Percentiles rank a stretch among this genome's conserved stretches.
Evolutionary conservation across 1,140 invertebrate species (phyloP).

Genomic region (Artemia franciscana): DNA sequence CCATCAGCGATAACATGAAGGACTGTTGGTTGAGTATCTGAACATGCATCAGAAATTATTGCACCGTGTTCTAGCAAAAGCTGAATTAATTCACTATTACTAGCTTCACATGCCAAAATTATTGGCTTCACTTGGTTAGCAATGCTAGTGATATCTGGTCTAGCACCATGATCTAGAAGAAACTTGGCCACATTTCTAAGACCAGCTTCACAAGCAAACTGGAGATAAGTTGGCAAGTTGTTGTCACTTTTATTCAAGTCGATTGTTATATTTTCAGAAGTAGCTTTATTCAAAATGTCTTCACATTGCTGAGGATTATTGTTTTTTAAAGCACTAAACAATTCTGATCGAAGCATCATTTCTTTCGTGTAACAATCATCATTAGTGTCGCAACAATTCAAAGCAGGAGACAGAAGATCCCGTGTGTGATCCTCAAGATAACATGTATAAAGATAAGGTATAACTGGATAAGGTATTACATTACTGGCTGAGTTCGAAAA

Average conservation of each 20-base stretch:
- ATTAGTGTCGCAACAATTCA: not conserved
- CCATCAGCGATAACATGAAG: constrained; percentile 22
- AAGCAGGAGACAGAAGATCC: no score
- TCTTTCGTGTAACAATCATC: not conserved
- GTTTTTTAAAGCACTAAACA: not conserved
- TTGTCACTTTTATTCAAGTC: not conserved
- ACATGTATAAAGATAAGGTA: no score
- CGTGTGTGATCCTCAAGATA: no score
- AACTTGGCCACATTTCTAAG: not conserved
- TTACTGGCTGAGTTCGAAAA: no score
- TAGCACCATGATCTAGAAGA: not conserved
- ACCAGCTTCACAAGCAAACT: not conserved
- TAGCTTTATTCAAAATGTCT: not conserved
- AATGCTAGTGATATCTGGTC: not conserved
- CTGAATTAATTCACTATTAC: constrained; percentile 32
- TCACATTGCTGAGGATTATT: not conserved
- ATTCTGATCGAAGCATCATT: not conserved
- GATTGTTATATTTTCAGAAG: not conserved
- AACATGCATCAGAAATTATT: not conserved
- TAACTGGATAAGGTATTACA: no score
- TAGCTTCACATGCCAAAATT: constrained; percentile 13
- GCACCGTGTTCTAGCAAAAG: constrained; percentile 20
- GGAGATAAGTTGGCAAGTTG: not conserved
- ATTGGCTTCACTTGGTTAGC: not conserved
- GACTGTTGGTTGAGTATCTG: constrained; percentile 17